Evolutionary conservation across 2,113 vertebrate genomes (phyloP).

Genomic region (Nesoenas mayeri): DNA sequence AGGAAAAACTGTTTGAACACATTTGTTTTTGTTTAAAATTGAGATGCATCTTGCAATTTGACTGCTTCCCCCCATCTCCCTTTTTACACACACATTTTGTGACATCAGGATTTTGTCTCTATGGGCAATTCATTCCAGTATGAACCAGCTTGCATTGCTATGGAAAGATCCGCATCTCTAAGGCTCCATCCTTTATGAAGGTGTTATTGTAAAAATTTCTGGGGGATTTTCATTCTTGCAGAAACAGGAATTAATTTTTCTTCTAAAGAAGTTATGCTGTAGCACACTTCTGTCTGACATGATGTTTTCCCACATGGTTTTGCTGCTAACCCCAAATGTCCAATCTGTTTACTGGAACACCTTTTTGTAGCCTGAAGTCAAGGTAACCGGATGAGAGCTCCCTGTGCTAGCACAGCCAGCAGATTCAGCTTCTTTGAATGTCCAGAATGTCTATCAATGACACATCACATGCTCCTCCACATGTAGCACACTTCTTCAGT

Average conservation of each 20-base stretch:
- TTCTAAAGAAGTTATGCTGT: background rate
- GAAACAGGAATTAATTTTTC: background rate
- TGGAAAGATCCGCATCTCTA: background rate
- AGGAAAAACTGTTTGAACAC: slow-evolving; percentile 40
- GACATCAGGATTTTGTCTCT: background rate
- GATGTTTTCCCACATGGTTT: background rate
- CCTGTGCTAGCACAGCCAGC: background rate
- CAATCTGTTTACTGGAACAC: background rate
- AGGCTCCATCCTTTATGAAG: background rate
- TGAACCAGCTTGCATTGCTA: background rate
- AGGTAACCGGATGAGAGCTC: background rate
- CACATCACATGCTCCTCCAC: background rate
- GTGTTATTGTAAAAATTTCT: background rate
- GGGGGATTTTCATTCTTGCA: background rate
- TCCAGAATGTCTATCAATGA: background rate
- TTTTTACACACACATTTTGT: slow-evolving; percentile 11
- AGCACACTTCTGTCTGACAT: background rate
- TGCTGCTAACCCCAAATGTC: slow-evolving; percentile 9
- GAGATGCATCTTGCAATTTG: background rate
- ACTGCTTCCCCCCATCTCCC: background rate
- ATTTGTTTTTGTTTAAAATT: slow-evolving; percentile 49
- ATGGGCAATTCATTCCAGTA: background rate
- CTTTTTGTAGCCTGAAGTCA: background rate
- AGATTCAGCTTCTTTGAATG: background rate
- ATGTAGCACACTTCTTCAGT: background rate